Percentiles rank a stretch among this genome's conserved stretches.
These are phyloP conservation scores for Lottia gigantea DNA, from an alignment of 2,888 invertebrate species.

Conservation along the genomic window DNA sequence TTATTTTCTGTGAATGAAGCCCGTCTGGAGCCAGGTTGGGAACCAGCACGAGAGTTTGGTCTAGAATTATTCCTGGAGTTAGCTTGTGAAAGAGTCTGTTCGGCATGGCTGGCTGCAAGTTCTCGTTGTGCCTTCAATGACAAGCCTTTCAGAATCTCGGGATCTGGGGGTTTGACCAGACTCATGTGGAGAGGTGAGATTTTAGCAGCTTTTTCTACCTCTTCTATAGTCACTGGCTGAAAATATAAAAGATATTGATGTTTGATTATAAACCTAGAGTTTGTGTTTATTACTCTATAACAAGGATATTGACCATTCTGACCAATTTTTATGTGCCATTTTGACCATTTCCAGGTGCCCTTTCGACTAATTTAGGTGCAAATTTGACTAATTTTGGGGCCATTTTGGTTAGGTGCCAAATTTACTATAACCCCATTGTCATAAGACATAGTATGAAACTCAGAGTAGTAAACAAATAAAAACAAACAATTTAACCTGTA, in stretches of 20 bases:
- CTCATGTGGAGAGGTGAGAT: conserved; percentile 73
- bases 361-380: too few species aligned
- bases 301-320: too few species aligned
- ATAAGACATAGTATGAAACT: too few species aligned
- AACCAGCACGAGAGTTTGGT: conserved; percentile 30
- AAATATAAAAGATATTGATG: conserved; percentile 20
- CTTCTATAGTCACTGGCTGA: conserved; percentile 80
- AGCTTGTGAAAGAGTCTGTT: conserved; percentile 69
- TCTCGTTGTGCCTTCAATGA: conserved; percentile 65
- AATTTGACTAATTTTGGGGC: too few species aligned
- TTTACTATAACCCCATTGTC: too few species aligned
- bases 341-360: too few species aligned
- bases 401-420: too few species aligned
- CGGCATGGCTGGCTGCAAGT: conserved; percentile 71
- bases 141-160: conserved; percentile 59
- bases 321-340: too few species aligned
- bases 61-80: conserved; percentile 37
- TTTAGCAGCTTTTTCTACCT: conserved; percentile 74
- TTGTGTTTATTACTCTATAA: too few species aligned
- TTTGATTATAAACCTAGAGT: too few species aligned
- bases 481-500: too few species aligned
- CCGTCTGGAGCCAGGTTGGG: conserved; percentile 44
- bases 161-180: conserved; percentile 68
- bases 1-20: conserved; percentile 33
- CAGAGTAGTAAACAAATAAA: too few species aligned